These are phyloP conservation scores for Dicyrtoma fusca DNA, from an alignment of 2,888 invertebrate genomes.

Conservation along the genomic window DNA sequence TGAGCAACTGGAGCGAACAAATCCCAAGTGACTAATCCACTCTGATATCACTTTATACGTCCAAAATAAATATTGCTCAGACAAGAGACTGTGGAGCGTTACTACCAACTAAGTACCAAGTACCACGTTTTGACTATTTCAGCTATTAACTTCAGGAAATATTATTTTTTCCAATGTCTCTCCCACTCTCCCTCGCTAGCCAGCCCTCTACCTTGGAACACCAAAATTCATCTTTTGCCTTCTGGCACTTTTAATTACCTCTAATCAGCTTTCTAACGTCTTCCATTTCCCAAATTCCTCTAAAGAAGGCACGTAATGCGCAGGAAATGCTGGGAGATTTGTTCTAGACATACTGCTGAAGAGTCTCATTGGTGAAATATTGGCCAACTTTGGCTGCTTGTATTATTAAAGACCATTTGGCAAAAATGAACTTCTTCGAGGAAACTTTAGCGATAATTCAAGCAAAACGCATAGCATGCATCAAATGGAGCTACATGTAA, in stretches of 20 bases:
- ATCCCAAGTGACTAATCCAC: constrained; percentile 39
- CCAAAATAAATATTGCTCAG: constrained; percentile 37
- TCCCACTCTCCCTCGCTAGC: background rate
- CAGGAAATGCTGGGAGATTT: too few relatives aligned
- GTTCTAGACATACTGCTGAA: too few relatives aligned
- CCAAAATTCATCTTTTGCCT: constrained; percentile 23
- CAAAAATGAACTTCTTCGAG: too few relatives aligned
- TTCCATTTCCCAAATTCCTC: background rate
- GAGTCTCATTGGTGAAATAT: too few relatives aligned
- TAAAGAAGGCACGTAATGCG: too few relatives aligned
- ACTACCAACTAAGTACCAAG: background rate
- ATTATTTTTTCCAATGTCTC: constrained; percentile 27
- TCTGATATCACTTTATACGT: constrained; percentile 35
- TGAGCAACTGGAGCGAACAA: constrained; percentile 35
- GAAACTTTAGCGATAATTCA: too few relatives aligned
- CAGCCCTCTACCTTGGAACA: constrained; percentile 6
- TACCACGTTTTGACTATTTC: constrained; percentile 17
- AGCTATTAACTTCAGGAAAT: constrained; percentile 32
- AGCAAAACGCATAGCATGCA: too few relatives aligned
- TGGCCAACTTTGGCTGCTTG: too few relatives aligned
- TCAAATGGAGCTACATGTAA: too few relatives aligned
- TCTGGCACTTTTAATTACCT: constrained; percentile 26
- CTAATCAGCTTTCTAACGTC: constrained; percentile 9
- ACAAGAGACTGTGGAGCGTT: constrained; percentile 8
- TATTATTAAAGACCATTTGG: too few relatives aligned